These are phyloP conservation scores for Monoplex corrugatus DNA, from an alignment of 2,888 invertebrate species.

Conservation along the genomic window DNA sequence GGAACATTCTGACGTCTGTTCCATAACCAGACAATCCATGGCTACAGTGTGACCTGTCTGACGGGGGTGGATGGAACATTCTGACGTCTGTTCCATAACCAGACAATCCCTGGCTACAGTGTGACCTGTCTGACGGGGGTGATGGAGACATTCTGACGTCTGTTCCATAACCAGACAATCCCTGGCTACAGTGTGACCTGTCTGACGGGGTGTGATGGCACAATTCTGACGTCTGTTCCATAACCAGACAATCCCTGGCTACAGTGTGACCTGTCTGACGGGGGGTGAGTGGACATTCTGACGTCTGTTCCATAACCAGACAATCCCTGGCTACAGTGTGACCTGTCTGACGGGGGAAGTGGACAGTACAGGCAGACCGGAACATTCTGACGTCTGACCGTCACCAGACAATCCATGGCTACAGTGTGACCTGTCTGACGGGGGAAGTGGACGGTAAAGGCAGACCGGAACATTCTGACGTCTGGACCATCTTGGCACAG, in stretches of 20 bases:
- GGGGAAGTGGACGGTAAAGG: conserved; percentile 20
- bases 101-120: neutral
- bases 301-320: conserved; percentile 49
- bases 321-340: neutral
- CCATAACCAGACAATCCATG: neutral
- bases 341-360: too few relatives aligned
- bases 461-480: conserved; percentile 51
- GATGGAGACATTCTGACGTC: neutral
- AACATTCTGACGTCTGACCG: neutral
- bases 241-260: neutral
- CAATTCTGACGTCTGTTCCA: too few relatives aligned
- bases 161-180: neutral
- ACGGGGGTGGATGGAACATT: neutral
- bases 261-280: conserved; percentile 50
- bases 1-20: conserved; percentile 1
- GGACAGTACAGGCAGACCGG: too few relatives aligned
- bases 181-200: neutral
- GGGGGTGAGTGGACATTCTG: conserved; percentile 51
- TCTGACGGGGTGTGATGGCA: neutral
- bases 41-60: neutral
- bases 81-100: too few relatives aligned
- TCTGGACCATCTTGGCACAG: conserved; percentile 57
- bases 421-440: conserved; percentile 50
- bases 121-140: neutral
- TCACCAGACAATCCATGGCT: neutral